phyloP scores from a whole-genome alignment of 2,113 vertebrate genomes.

The Collichthys lucidus region DNA sequence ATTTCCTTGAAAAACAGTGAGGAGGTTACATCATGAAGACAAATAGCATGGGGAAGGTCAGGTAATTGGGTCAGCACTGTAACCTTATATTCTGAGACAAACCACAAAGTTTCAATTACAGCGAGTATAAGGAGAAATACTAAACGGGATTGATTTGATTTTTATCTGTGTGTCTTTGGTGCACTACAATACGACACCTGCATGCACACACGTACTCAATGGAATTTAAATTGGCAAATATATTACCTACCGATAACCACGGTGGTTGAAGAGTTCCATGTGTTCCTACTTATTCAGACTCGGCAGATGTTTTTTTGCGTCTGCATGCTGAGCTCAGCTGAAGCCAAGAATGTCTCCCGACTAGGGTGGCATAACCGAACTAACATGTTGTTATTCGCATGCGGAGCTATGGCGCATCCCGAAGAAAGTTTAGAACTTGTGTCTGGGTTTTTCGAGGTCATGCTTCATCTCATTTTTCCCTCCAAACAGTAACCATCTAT shows the following conservation, averaged over 20 bases:
- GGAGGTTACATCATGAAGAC: constrained; percentile 65
- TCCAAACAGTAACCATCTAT: not conserved
- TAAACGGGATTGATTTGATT: constrained; percentile 54
- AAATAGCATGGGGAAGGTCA: constrained; percentile 19
- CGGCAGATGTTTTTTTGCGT: not conserved
- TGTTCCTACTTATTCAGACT: not conserved
- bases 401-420: not conserved
- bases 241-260: not conserved
- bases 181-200: constrained; percentile 21
- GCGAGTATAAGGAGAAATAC: constrained; percentile 57
- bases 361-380: not conserved
- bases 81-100: constrained; percentile 52
- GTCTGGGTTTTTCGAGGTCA: not conserved
- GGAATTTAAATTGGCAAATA: not conserved
- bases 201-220: not conserved
- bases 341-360: not conserved
- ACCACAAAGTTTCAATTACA: constrained; percentile 59
- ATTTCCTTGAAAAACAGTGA: constrained; percentile 59
- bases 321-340: constrained; percentile 11
- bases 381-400: not conserved
- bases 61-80: constrained; percentile 57
- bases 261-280: not conserved
- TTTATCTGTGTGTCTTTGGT: constrained; percentile 21
- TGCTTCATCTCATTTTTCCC: not conserved
- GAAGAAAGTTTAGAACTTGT: not conserved